Base-by-base conservation (phyloP, 1,140 invertebrate species). In the Dreissena polymorpha region DNA sequence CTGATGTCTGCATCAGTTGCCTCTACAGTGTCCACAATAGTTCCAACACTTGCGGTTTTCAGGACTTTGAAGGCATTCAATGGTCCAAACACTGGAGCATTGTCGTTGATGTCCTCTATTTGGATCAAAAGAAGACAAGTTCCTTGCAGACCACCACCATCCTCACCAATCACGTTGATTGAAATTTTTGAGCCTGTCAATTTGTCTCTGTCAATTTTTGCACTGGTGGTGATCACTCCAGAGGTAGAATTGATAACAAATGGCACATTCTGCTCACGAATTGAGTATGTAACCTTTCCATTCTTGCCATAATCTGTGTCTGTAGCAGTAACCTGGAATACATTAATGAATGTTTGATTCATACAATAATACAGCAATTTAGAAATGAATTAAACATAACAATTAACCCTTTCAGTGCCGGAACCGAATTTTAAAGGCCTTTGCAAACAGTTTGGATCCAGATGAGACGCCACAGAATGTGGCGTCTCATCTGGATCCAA, bases 61-160 rank as follows among this genome's bases (percentile, higher is more conserved):
- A 98, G 97, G 88, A 99, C 97, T 93, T 98, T 97, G 83, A 97
- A 97, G 93, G 98, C 97, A 86, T 98, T 94, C 85, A 95, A 95
- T 93, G 98, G 97, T 94, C 98, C 97, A 94, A 99, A 99, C 93
- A 97, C 98, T 57, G 98, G 98, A 72, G 96, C 96, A 93, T 98
- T 98, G 94, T 99, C 97, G 95, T 99, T 98, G 94, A 98, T 98
- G 94, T 99, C 97, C 91, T 97, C 97, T 67, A 98, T 97, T 90
- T 90, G 74, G 96, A 87, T 68, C 18, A 50, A 49, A 60, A 87
- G 75, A n/a, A 74, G 70, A 63, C 79, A 82, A 13, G 70, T 72
- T 6, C 57, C 70, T 18, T 82, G 57, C 14, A 72, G 27, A 55
- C 65, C 65, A 10, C 79, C 79, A 14, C 79, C 79, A 55, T 82